Evolutionary conservation across 92 coral and sea anemone genomes (phyloP), one percentile per base, ranked within the genome.

Genomic region (Epizoanthus illoricatus): DNA sequence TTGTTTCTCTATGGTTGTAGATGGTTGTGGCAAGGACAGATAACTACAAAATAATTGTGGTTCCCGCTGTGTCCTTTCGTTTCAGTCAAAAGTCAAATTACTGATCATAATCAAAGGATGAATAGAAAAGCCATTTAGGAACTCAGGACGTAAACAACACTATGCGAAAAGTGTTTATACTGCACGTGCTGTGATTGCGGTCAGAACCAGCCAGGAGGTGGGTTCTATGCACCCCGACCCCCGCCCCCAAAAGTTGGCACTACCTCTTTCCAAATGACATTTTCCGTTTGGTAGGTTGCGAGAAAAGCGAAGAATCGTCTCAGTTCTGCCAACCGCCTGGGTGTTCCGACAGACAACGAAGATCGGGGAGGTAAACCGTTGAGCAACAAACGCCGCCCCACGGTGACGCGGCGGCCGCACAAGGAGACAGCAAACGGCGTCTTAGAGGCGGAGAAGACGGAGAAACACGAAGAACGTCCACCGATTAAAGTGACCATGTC

Each of bases 251-350:
- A 28, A 28, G 36, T 28, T 28, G 1, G 60, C 71, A 16, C 24
- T 19, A 55, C 4, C 5, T 45, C 19, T 64, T 52, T 52, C 56
- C 15, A 9, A 52, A 9, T 52, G 10, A 52, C 56, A 52, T 7
- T 8, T 61, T 24, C 57, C 13, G 45, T 11, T 71, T 55, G 64
- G 52, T 84, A 97, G 99, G 98, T 88, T 1, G 98, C 98, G 47
- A 90, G 91, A 45, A 90, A 93, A 83, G 98, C 99, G 28, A 94
- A 90, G 81, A 93, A 97, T 74, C 93, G 99, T 10, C 83, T 97
- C 24, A 97, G 99, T 75, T 80, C 92, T 2, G 89, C 91, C 12
- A 68, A 80, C 41, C 90, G 80, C 73, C 71, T 84, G 43, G 85
- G 78, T 5, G 82, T 88, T 63, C 78, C 85, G 58, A 75, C 91